Conservation (phyloP, 2,888 invertebrate species). For the Drosophila testacea region DNA sequence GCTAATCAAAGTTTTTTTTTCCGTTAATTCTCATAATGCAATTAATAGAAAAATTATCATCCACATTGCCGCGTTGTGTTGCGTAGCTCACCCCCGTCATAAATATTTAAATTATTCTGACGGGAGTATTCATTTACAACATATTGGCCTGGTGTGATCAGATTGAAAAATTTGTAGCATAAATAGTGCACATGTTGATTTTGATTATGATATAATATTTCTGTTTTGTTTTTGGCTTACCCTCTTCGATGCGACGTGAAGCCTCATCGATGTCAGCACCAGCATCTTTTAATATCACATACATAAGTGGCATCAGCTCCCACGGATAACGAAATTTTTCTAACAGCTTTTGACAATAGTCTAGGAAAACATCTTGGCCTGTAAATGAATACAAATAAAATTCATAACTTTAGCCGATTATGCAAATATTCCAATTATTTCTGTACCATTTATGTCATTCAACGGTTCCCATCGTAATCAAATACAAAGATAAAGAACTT, state of each 20-base stretch:
- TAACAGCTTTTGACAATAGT: slow-evolving; percentile 90
- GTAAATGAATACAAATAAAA: slow-evolving; percentile 67
- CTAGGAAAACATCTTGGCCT: slow-evolving; percentile 88
- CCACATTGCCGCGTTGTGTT: slow-evolving; percentile 92
- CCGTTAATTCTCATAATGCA: slow-evolving; percentile 17
- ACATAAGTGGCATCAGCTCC: slow-evolving; percentile 93
- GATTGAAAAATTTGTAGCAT: slow-evolving; percentile 47
- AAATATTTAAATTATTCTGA: slow-evolving; percentile 91
- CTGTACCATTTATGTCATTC: slow-evolving; percentile 4
- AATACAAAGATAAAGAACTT: slow-evolving; percentile 52
- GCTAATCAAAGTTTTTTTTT: slow-evolving; percentile 44
- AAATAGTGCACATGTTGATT: slow-evolving; percentile 14
- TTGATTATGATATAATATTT: not conserved
- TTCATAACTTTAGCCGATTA: slow-evolving; percentile 1
- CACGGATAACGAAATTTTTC: slow-evolving; percentile 92
- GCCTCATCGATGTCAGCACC: slow-evolving; percentile 91
- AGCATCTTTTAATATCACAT: slow-evolving; percentile 92
- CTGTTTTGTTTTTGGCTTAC: slow-evolving; percentile 85
- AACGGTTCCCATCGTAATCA: slow-evolving; percentile 23
- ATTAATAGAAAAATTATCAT: slow-evolving; percentile 87
- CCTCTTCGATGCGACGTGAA: slow-evolving; percentile 91
- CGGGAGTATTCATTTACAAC: slow-evolving; percentile 91
- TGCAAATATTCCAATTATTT: slow-evolving; percentile 6
- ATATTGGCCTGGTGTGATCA: slow-evolving; percentile 87
- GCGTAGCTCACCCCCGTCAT: slow-evolving; percentile 90